A percentile compares a stretch with the other conserved stretches of the same genome.
phyloP scores from a whole-genome alignment of 2,888 invertebrate species.

The Linnaemya tessellans region DNA sequence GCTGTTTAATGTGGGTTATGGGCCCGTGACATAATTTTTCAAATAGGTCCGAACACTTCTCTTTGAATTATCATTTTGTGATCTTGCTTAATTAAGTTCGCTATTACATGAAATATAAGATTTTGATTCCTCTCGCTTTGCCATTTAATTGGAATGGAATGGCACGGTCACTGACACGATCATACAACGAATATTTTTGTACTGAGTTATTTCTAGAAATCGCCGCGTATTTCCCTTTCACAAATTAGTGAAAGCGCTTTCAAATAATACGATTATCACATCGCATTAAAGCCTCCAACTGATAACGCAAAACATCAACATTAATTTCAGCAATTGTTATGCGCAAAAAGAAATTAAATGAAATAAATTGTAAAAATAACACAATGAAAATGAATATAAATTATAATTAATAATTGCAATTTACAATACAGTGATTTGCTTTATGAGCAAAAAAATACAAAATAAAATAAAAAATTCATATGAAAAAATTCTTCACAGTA shows the following conservation, averaged over 20 bases:
- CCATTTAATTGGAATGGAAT: too few relatives aligned
- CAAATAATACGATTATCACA: slow-evolving; percentile 1
- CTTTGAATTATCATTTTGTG: too few relatives aligned
- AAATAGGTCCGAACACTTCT: too few relatives aligned
- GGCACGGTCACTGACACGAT: too few relatives aligned
- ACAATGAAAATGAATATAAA: slow-evolving; percentile 38
- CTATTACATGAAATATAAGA: too few relatives aligned
- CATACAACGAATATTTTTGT: too few relatives aligned
- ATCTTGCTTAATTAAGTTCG: too few relatives aligned
- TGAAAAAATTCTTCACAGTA: not conserved
- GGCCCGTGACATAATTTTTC: too few relatives aligned
- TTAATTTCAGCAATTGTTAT: slow-evolving; percentile 38
- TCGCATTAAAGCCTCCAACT: not conserved
- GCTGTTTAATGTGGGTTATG: too few relatives aligned
- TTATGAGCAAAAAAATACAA: slow-evolving; percentile 29
- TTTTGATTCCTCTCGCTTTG: too few relatives aligned
- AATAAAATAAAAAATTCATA: not conserved
- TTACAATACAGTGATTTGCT: slow-evolving; percentile 76
- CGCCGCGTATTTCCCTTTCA: not conserved
- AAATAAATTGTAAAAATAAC: not conserved
- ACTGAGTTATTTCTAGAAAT: too few relatives aligned
- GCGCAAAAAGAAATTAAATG: slow-evolving; percentile 23
- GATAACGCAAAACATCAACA: slow-evolving; percentile 27
- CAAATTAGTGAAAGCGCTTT: slow-evolving; percentile 7
- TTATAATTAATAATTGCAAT: slow-evolving; percentile 71